These are phyloP conservation scores for Epinotia nisella DNA, from an alignment of 2,888 invertebrate species.

Conservation along the genomic window DNA sequence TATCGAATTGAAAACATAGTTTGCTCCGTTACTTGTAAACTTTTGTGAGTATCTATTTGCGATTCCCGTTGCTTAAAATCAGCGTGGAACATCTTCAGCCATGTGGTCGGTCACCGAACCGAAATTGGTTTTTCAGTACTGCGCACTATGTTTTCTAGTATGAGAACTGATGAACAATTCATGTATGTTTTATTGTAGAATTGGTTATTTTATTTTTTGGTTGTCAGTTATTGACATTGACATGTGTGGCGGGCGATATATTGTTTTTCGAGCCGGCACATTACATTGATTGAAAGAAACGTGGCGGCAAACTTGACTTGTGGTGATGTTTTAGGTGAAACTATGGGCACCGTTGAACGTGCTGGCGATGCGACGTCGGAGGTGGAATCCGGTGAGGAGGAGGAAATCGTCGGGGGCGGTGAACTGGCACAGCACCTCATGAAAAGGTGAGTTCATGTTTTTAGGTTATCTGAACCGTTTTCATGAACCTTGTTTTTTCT, in stretches of 20 bases:
- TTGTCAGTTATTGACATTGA: constrained; percentile 44
- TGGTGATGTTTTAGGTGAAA: constrained; percentile 70
- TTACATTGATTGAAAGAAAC: constrained; percentile 61
- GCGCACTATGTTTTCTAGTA: constrained; percentile 76
- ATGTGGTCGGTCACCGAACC: constrained; percentile 72
- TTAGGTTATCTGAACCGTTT: constrained; percentile 48
- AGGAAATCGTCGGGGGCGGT: constrained; percentile 84
- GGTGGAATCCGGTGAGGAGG: constrained; percentile 88
- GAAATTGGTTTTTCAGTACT: constrained; percentile 68
- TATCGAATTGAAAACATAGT: constrained; percentile 46
- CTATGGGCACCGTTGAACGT: constrained; percentile 88
- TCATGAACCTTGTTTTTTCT: neutral
- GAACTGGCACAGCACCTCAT: constrained; percentile 75
- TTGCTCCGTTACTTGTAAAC: constrained; percentile 47
- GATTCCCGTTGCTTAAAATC: constrained; percentile 48
- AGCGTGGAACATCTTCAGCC: constrained; percentile 56
- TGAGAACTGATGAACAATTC: constrained; percentile 52
- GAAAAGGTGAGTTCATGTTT: constrained; percentile 67
- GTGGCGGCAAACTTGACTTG: constrained; percentile 68
- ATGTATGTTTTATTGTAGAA: constrained; percentile 44
- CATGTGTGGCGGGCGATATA: constrained; percentile 43
- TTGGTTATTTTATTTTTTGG: constrained; percentile 45
- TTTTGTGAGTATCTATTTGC: constrained; percentile 51
- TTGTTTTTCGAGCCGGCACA: constrained; percentile 60
- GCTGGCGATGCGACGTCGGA: constrained; percentile 87